Evolutionary conservation across 2,797 vertebrate species (phyloP).

Genomic region (Catostomus latipinnis): DNA sequence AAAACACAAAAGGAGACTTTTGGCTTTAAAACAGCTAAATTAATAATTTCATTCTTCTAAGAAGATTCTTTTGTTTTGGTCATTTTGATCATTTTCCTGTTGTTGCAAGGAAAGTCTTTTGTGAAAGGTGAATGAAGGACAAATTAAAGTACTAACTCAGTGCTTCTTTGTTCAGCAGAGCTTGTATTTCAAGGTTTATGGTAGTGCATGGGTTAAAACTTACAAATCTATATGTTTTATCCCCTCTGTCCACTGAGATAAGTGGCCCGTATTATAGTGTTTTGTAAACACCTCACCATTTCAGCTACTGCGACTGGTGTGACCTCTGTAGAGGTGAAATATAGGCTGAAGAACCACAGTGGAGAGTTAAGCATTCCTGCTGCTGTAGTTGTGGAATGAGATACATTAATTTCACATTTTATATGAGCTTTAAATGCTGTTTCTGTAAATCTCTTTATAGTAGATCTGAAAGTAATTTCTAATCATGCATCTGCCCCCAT

Average conservation of each 20-base stretch:
- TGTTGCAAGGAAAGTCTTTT: neutral
- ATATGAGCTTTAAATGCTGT: neutral
- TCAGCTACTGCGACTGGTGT: neutral
- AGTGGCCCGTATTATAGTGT: neutral
- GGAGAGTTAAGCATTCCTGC: slow-evolving; percentile 1
- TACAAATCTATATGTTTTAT: neutral
- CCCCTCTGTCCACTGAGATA: slow-evolving; percentile 1
- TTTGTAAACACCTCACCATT: slow-evolving; percentile 33
- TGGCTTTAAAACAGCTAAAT: too few species aligned
- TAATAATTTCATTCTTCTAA: too few species aligned
- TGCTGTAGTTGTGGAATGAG: neutral
- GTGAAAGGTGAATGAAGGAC: slow-evolving; percentile 6
- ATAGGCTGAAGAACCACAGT: slow-evolving; percentile 12
- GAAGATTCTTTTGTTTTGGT: too few species aligned
- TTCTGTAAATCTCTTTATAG: slow-evolving; percentile 6
- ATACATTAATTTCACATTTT: neutral
- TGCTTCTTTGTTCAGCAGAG: neutral
- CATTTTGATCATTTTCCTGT: neutral
- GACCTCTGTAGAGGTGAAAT: slow-evolving; percentile 30
- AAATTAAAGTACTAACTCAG: neutral
- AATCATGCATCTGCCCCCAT: neutral
- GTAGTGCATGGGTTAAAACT: neutral
- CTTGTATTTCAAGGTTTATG: slow-evolving; percentile 2
- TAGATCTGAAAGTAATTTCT: slow-evolving; percentile 5
- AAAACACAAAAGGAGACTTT: too few species aligned